phyloP scores from a whole-genome alignment of 2,113 vertebrate genomes.

The Plecotus auritus region DNA sequence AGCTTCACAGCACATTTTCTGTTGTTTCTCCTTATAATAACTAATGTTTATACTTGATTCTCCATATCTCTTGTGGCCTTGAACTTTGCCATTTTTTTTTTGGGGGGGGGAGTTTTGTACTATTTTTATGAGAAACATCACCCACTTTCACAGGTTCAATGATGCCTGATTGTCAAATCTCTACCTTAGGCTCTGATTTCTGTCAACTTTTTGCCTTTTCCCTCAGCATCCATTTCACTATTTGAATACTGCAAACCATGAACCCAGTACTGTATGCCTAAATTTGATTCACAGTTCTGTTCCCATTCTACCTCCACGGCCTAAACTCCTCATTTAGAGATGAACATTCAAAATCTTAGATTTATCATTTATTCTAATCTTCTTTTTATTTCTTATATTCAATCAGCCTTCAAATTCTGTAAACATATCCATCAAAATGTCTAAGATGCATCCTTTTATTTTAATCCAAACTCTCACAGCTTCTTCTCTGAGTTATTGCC shows the following conservation, averaged over 20 bases:
- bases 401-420: not conserved
- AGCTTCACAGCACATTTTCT: not conserved
- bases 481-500: not conserved
- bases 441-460: not conserved
- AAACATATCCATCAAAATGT: conserved; percentile 33
- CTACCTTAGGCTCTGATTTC: not conserved
- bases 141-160: not conserved
- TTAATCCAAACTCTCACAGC: not conserved
- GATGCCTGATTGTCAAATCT: not conserved
- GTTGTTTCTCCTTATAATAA: not conserved
- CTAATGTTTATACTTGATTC: not conserved
- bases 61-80: not conserved
- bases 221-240: not conserved
- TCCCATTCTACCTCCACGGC: not conserved
- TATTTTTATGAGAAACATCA: not conserved
- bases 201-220: not conserved
- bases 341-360: not conserved
- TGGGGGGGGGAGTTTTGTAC: too few species aligned
- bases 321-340: not conserved
- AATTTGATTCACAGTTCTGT: not conserved
- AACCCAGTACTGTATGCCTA: not conserved
- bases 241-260: not conserved
- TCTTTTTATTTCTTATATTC: not conserved
- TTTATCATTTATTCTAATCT: conserved; percentile 7
- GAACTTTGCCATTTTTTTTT: not conserved